Base-by-base conservation (phyloP, 2,797 vertebrate species). In the Melanotaenia pygmaea region DNA sequence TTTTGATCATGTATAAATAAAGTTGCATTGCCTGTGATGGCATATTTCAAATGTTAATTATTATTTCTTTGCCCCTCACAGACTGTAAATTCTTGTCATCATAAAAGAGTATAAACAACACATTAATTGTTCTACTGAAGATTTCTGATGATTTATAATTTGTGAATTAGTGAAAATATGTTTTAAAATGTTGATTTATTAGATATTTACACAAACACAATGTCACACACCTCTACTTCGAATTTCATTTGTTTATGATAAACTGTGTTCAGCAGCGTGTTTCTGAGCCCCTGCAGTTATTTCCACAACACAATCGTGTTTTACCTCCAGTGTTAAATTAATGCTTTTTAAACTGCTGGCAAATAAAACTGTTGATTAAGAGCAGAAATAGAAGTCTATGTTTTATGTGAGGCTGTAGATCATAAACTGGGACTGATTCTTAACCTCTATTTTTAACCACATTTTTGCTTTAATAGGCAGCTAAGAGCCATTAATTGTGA, bases 381-480 rank as follows among this genome's bases (percentile, higher is more conserved):
- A n/a, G 61, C 45, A 38, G 14, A 38, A 35, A 30, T 8, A 45
- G 28, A 35, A 16, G 30, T 30, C 8, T 30, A 26, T 72, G 43
- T 20, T 26, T 16, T 32, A 18, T 35, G 32, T 28, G 12, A 59
- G 30, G 4, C 50, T 18, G 8, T 1, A n/a, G 59, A 50, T 63
- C 62, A 73, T 84, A 30, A 82, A 80, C 5, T 50, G 1, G 68
- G 59, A 40, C 20, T 13, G 26, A 60, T 71, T 35, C 3, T 59
- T 4, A 13, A 53, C 37, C n/a, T 22, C 13, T 58, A 80, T 74
- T 6, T 37, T 18, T 20, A 45, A 58, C 57, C 2, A 32, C 67
- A n/a, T 59, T 79, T 45, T 50, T 61, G 56, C 40, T 79, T 82
- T 74, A 76, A 65, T 70, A 61, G 72, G 51, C 50, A 59, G 58